Evolutionary conservation across 2,797 vertebrate genomes (phyloP).

Genomic region (Rhinoraja longicauda): DNA sequence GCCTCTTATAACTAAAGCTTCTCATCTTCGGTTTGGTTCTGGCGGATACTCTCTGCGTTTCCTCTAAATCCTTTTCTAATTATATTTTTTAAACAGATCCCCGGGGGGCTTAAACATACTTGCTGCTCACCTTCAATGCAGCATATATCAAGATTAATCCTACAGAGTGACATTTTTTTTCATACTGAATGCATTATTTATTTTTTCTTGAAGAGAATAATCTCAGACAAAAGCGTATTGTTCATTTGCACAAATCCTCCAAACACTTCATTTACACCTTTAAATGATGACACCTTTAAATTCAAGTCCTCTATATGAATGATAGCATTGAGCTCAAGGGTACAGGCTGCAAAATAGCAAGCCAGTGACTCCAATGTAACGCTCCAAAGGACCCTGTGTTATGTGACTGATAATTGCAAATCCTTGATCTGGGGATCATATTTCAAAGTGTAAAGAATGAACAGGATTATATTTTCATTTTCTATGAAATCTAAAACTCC

Average conservation of each 20-base stretch:
- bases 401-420: neutral
- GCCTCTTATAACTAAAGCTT: neutral
- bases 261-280: neutral
- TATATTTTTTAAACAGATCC: neutral
- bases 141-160: neutral
- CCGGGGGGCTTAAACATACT: neutral
- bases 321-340: neutral
- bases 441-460: neutral
- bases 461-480: neutral
- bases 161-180: neutral
- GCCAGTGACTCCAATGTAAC: neutral
- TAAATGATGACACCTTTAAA: no score
- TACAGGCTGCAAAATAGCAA: neutral
- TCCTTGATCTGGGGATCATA: neutral
- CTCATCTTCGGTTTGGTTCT: neutral
- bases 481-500: neutral
- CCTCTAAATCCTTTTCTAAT: constrained; percentile 13
- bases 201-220: constrained; percentile 24
- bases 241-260: neutral
- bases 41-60: neutral
- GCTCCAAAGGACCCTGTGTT: neutral
- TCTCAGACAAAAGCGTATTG: neutral
- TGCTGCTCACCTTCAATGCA: neutral
- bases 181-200: neutral
- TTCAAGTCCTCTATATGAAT: neutral